phyloP scores from a whole-genome alignment of 92 coral and sea anemone genomes.

The Palythoa grandiflora region DNA sequence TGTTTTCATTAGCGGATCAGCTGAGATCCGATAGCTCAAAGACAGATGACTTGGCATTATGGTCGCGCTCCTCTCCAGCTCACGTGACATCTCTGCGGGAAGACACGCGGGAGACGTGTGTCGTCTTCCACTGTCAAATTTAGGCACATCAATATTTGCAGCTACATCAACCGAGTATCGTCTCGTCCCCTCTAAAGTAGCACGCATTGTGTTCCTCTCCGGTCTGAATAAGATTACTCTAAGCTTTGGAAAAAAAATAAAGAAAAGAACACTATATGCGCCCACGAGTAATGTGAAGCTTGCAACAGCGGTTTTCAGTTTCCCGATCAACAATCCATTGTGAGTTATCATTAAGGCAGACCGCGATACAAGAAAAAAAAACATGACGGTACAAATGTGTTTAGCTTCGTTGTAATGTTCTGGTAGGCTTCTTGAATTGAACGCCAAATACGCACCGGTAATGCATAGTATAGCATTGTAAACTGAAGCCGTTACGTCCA shows the following conservation, averaged over 20 bases:
- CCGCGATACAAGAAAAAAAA: conserved; percentile 80
- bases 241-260: conserved; percentile 89
- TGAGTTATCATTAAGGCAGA: conserved; percentile 65
- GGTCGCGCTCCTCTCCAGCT: background rate
- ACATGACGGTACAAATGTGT: conserved; percentile 86
- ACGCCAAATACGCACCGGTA: conserved; percentile 79
- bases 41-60: conserved; percentile 1
- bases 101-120: conserved; percentile 50
- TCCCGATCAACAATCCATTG: conserved; percentile 58
- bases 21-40: conserved; percentile 1
- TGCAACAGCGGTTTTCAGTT: conserved; percentile 61
- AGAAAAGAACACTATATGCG: conserved; percentile 79
- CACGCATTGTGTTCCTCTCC: conserved; percentile 87
- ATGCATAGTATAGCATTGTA: conserved; percentile 81
- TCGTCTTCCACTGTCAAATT: conserved; percentile 43
- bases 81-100: conserved; percentile 28
- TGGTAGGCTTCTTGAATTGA: conserved; percentile 87
- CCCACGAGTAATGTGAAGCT: conserved; percentile 73
- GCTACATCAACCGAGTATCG: conserved; percentile 89
- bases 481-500: conserved; percentile 76
- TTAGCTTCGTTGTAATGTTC: conserved; percentile 89
- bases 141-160: conserved; percentile 58
- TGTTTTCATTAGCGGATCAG: conserved; percentile 5
- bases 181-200: conserved; percentile 83
- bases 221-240: conserved; percentile 91